Percentiles rank a stretch among this genome's conserved stretches.
Conservation (phyloP, 2,888 invertebrate species). For the Dolichopus griseipennis region DNA sequence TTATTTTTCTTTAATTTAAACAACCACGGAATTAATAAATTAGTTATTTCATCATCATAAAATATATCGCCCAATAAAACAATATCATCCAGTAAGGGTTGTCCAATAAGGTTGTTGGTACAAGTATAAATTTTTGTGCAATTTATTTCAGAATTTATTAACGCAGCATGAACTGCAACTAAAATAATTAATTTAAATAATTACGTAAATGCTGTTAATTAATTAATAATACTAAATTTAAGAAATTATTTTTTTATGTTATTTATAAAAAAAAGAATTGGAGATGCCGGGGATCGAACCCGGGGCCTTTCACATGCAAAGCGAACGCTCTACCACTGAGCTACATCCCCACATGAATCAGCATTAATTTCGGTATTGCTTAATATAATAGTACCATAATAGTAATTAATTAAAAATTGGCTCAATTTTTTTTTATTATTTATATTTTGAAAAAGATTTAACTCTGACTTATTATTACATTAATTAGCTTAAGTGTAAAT, state of each 20-base stretch:
- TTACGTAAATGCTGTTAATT: no score
- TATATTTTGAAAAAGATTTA: no score
- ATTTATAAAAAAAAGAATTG: constrained; percentile 47
- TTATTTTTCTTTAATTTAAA: constrained; percentile 33
- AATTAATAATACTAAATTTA: no score
- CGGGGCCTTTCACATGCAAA: constrained; percentile 99
- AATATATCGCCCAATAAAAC: constrained; percentile 63
- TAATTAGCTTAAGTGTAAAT: no score
- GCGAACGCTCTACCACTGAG: constrained; percentile 99
- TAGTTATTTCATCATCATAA: constrained; percentile 54
- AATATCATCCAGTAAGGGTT: constrained; percentile 43
- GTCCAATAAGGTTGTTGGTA: constrained; percentile 44
- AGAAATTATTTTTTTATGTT: no score
- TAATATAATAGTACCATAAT: no score
- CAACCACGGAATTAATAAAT: constrained; percentile 49
- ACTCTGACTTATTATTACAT: no score
- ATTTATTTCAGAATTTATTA: constrained; percentile 49
- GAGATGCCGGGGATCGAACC: constrained; percentile 97
- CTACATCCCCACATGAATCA: constrained; percentile 80
- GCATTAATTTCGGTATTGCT: no score
- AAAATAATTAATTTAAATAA: constrained; percentile 26
- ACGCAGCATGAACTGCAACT: constrained; percentile 48
- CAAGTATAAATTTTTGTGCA: constrained; percentile 39
- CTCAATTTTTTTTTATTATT: no score
- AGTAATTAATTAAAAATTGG: no score